phyloP scores from a whole-genome alignment of 1,140 invertebrate species.

The Leptonema lineaticorne region DNA sequence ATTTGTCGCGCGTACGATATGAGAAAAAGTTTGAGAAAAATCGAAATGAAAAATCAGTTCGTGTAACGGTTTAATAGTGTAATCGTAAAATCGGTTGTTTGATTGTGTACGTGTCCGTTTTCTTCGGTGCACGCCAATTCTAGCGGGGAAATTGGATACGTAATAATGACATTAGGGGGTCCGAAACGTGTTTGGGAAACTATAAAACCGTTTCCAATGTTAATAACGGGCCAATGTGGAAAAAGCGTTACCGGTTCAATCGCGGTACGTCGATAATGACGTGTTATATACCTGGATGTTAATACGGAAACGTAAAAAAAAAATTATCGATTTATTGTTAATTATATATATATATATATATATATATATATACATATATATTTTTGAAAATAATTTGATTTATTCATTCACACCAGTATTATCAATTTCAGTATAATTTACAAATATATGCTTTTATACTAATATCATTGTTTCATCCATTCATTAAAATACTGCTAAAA shows the following conservation, averaged over 20 bases:
- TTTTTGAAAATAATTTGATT: not conserved
- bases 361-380: not conserved
- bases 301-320: not conserved
- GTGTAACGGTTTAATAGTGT: too few species aligned
- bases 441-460: too few species aligned
- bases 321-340: not conserved
- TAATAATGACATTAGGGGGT: conserved; percentile 18
- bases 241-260: not conserved
- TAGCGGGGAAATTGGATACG: conserved; percentile 11
- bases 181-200: conserved; percentile 12
- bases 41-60: too few species aligned
- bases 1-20: too few species aligned
- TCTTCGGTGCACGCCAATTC: too few species aligned
- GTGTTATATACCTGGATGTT: not conserved
- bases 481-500: too few species aligned
- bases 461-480: too few species aligned
- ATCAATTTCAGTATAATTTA: too few species aligned
- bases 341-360: not conserved
- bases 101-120: too few species aligned
- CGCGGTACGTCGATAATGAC: conserved; percentile 1
- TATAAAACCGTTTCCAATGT: not conserved
- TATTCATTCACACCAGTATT: too few species aligned
- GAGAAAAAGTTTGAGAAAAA: too few species aligned
- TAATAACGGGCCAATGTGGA: not conserved
- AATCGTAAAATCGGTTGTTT: not conserved